Base-by-base conservation (phyloP, 2,113 vertebrate genomes). In the Mustela lutreola region DNA sequence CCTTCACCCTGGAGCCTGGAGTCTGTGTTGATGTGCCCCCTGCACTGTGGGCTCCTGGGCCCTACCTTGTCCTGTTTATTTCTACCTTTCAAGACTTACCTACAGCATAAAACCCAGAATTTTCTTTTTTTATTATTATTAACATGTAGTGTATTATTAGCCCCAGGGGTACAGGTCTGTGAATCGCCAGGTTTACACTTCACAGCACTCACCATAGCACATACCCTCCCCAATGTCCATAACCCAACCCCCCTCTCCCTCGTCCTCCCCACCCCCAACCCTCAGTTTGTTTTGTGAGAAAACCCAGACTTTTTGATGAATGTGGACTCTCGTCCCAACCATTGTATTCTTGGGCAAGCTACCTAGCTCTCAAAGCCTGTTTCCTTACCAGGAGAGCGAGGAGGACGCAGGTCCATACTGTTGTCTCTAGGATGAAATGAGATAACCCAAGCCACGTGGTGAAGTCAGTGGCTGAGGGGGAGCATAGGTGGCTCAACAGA, bases 61-160 rank as follows among this genome's bases (percentile, higher is more conserved):
- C 31, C 53, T 1, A 56, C 26, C 28, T 79, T n/a, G 60, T 62
- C 70, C 81, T 62, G n/a, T 50, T 89, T 82, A 92, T 93, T 97
- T 90, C 63, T 65, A 86, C 75, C 39, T 19, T 86, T 86, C 45
- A 63, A 58, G 86, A 26, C 45, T 73, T 48, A 89, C 10, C n/a
- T 53, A 42, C 19, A 92, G 75, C 39, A 56, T 70, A 75, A 94
- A 97, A 86, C 39, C 39, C 86, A 82, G 75, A 11, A 7, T 87
- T 65, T 65, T 50, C 12, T 53, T 53, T 53, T 53, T 4, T 53
- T 53, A 18, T 53, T 53, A 53, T 53, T 53, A 56, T 56, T 56
- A 56, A 56, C 53, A 56, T 56, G 18, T 56, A 56, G 18, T 56
- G 53, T 56, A 56, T 56, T 56, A 18, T 56, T 56, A 56, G 15